Base-by-base conservation (phyloP, 1,140 invertebrate genomes). In the Pachyrhynchus sulphureomaculatus region DNA sequence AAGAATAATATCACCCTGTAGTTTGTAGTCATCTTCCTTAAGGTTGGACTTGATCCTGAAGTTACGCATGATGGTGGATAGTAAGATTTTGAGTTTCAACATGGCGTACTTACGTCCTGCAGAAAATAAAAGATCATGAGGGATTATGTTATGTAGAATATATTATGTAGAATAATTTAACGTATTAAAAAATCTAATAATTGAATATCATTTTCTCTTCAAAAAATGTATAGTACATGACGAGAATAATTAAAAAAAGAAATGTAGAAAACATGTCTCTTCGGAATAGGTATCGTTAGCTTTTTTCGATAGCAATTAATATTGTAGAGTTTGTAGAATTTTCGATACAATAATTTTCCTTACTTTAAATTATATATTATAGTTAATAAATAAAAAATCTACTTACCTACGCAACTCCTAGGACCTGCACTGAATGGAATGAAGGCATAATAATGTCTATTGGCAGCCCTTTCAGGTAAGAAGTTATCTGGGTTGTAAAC, bases 401-500 rank as follows among this genome's bases (percentile, higher is more conserved):
- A 74, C 81, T 80, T 72, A 90, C 88, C 91, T 23, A 92, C 89
- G 70, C 90, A 92, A 76, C 88, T 90, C 51, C 87, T 83, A 9
- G 89, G n/a, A n/a, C n/a, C n/a, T n/a, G n/a, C n/a, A n/a, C n/a
- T n/a, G n/a, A n/a, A n/a, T n/a, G n/a, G n/a, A n/a, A n/a, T n/a
- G n/a, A n/a, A n/a, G n/a, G n/a, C n/a, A n/a, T n/a, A n/a, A n/a
- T n/a, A n/a, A n/a, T 88, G 88, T 72, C 93, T 80, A 71, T 86
- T 85, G 48, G 87, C 83, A 44, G 85, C 84, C 56, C 86, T n/a
- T n/a, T n/a, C n/a, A n/a, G n/a, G n/a, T n/a, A n/a, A n/a, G n/a
- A n/a, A n/a, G n/a, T n/a, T n/a, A 62, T 97, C 93, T 0, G 95
- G 95, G 79, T 96, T 83, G 74, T 95, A 98, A 48, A 79, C 82